A percentile compares a stretch with the other conserved stretches of the same genome.
These are phyloP conservation scores for Leptinotarsa tumamoca DNA, from an alignment of 2,888 invertebrate species.

Conservation along the genomic window DNA sequence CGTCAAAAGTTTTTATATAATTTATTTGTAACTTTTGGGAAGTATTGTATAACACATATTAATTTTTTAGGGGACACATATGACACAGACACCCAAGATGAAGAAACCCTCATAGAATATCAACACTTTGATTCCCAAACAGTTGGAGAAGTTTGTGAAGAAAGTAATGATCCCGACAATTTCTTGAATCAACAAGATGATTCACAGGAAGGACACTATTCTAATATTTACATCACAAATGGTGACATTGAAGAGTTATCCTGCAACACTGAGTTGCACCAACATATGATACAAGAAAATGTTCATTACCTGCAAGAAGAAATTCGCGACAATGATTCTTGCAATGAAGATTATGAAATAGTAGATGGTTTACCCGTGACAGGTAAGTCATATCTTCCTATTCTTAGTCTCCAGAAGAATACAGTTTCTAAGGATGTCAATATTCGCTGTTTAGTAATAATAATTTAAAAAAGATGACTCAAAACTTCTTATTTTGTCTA, in stretches of 20 bases:
- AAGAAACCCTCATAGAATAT: constrained; percentile 38
- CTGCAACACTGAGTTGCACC: constrained; percentile 35
- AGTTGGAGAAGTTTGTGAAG: constrained; percentile 35
- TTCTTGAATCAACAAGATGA: neutral
- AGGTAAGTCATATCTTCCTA: constrained; percentile 45
- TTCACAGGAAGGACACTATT: constrained; percentile 21
- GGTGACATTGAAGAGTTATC: constrained; percentile 20
- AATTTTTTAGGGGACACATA: constrained; percentile 27
- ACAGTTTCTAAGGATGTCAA: no score
- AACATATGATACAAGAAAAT: constrained; percentile 27
- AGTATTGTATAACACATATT: neutral
- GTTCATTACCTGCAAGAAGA: constrained; percentile 15
- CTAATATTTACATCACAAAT: constrained; percentile 40
- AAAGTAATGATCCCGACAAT: constrained; percentile 19
- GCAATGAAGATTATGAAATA: constrained; percentile 57
- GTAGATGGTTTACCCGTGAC: constrained; percentile 59
- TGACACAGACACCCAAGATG: constrained; percentile 22
- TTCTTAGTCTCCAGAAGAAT: no score
- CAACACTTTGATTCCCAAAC: constrained; percentile 34
- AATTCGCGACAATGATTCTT: constrained; percentile 44
- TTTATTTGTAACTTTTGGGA: no score
- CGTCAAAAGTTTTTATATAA: no score
- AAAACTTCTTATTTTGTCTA: no score
- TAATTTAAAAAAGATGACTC: no score
- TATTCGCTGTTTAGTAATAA: no score